These are phyloP conservation scores for Metopolophium dirhodum DNA, from an alignment of 1,140 invertebrate species.

Conservation along the genomic window DNA sequence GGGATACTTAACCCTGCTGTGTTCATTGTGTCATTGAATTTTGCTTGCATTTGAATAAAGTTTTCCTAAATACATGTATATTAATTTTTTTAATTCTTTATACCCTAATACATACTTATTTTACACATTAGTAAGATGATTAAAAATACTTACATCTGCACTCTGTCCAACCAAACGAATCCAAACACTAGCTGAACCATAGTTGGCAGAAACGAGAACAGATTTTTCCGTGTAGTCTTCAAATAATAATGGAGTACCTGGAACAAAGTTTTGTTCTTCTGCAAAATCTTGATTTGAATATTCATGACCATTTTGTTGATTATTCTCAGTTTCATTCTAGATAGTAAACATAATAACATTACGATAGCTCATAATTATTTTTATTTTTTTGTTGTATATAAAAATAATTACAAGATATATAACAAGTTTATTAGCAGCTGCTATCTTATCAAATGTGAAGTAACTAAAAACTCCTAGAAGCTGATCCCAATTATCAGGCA, in stretches of 20 bases:
- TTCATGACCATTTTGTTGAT: not conserved
- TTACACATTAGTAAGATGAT: not conserved
- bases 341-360: slow-evolving; percentile 20
- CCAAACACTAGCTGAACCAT: slow-evolving; percentile 28
- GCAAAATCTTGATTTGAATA: not conserved
- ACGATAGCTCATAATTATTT: not conserved
- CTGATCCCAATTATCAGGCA: slow-evolving; percentile 42
- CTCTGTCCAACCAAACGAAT: slow-evolving; percentile 33
- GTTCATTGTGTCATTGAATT: slow-evolving; percentile 46
- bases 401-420: slow-evolving; percentile 46
- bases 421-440: slow-evolving; percentile 12
- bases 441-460: slow-evolving; percentile 26
- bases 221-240: slow-evolving; percentile 34
- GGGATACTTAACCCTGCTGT: not conserved
- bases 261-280: slow-evolving; percentile 27
- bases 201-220: slow-evolving; percentile 47
- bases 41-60: slow-evolving; percentile 37
- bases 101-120: not conserved
- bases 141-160: slow-evolving; percentile 33
- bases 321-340: slow-evolving; percentile 6
- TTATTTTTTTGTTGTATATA: not conserved
- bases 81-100: not conserved
- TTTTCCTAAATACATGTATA: slow-evolving; percentile 33
- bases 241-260: not conserved
- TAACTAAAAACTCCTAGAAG: slow-evolving; percentile 44